Evolutionary conservation across 2,797 vertebrate genomes (phyloP), one percentile per base, ranked within the genome.

Genomic region (Channallabes apus): DNA sequence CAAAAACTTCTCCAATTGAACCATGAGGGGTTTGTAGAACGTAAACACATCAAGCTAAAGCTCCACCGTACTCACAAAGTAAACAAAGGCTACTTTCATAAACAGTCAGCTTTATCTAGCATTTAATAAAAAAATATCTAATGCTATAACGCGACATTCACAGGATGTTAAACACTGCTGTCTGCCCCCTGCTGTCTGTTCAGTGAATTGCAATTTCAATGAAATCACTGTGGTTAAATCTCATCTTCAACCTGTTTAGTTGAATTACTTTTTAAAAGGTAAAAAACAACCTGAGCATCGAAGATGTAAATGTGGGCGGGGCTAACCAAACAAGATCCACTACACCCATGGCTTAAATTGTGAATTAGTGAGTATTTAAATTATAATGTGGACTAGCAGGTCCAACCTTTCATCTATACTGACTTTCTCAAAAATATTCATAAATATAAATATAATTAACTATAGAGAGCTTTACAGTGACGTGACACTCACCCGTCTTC

Each of bases 401-500:
- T n/a, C n/a, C n/a, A n/a, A n/a, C n/a, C n/a, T n/a, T n/a, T n/a
- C n/a, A n/a, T n/a, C n/a, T n/a, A n/a, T n/a, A n/a, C n/a, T n/a
- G n/a, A n/a, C n/a, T 59, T 56, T 56, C 17, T 56, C 11, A 56
- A 14, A 14, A 14, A 14, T 3, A 14, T 17, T 56, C 54, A 56
- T 22, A 14, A 12, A 62, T 64, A n/a, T 12, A 64, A 24, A n/a
- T n/a, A 12, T n/a, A 3, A 62, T n/a, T 62, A 61, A 22, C 20
- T 58, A 22, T 61, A 62, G n/a, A 3, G 61, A 62, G 61, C 9
- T 12, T 62, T 3, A 62, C 61, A 3, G 7, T 62, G 59, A 22
- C n/a, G 59, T 62, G 59, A n/a, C 22, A 94, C 96, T 92, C 95
- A 99, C 98, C 98, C 98, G 73, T 99, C 98, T 93, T 99, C 98